phyloP scores from a whole-genome alignment of 2,797 vertebrate species.

The Chromobotia macracanthus region DNA sequence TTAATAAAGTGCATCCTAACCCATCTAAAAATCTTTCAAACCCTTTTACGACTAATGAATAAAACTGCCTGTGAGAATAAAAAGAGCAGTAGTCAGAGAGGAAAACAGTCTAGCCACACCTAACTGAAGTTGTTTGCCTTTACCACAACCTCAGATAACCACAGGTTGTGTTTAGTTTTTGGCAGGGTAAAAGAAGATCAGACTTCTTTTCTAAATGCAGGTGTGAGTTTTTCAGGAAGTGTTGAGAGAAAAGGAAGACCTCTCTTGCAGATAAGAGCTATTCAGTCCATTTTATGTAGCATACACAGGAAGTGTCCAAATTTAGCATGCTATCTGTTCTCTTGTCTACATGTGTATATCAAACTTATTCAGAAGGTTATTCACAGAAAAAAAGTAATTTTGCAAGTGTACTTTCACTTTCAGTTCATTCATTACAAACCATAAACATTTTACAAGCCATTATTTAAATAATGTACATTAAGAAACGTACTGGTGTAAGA shows the following conservation, averaged over 20 bases:
- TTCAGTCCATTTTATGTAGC: background rate
- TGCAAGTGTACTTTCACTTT: slow-evolving; percentile 24
- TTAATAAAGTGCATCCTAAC: background rate
- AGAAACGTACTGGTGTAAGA: background rate
- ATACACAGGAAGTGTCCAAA: slow-evolving; percentile 4
- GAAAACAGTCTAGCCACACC: slow-evolving; percentile 29
- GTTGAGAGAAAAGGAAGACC: background rate
- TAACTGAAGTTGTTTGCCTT: slow-evolving; percentile 23
- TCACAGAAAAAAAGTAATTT: background rate
- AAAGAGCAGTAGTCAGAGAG: background rate
- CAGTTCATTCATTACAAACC: background rate
- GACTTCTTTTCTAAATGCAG: background rate
- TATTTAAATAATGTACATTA: background rate
- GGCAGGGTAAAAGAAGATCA: background rate
- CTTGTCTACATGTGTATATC: background rate
- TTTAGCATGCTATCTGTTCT: background rate
- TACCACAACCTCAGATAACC: slow-evolving; percentile 40
- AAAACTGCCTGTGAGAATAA: slow-evolving; percentile 3
- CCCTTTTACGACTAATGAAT: background rate
- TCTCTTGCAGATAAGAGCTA: background rate
- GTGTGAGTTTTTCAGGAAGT: background rate
- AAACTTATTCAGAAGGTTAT: background rate
- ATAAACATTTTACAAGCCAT: background rate
- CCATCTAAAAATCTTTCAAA: background rate
- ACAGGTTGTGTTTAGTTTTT: background rate